These are phyloP conservation scores for Napeogenes sylphis DNA, from an alignment of 2,888 invertebrate genomes.

Conservation along the genomic window DNA sequence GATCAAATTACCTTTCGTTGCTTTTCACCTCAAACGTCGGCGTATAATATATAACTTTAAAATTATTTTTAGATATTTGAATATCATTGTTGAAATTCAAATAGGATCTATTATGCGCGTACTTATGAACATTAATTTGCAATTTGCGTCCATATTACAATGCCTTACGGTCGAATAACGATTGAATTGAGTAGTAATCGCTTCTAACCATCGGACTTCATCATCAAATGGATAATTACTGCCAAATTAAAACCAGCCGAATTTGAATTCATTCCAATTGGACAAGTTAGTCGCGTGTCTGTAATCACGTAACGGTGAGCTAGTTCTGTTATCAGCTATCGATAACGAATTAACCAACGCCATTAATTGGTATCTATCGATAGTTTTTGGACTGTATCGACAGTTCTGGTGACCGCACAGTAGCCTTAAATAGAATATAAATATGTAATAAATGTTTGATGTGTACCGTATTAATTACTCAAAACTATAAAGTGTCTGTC, in stretches of 20 bases:
- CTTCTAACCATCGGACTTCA: conserved; percentile 28
- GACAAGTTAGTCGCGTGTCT: conserved; percentile 35
- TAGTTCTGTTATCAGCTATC: conserved; percentile 37
- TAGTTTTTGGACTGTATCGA: conserved; percentile 9
- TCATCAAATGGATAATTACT: conserved; percentile 43
- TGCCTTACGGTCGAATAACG: conserved; percentile 5
- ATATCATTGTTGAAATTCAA: background rate
- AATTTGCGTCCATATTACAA: conserved; percentile 12
- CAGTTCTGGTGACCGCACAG: background rate
- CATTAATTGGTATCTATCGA: conserved; percentile 13
- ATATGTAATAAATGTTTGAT: background rate
- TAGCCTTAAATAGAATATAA: background rate
- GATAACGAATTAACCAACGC: conserved; percentile 41
- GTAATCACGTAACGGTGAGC: conserved; percentile 46
- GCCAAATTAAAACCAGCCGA: conserved; percentile 45
- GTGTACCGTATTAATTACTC: too few relatives aligned
- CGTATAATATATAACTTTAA: background rate
- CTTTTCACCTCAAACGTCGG: conserved; percentile 33
- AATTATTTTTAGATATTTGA: background rate
- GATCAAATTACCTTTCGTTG: conserved; percentile 61
- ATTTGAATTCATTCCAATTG: conserved; percentile 50
- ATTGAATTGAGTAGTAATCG: conserved; percentile 12
- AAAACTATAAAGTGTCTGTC: too few relatives aligned
- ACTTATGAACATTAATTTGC: background rate
- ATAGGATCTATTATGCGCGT: conserved; percentile 4